Evolutionary conservation across 2,797 vertebrate species (phyloP).

Genomic region (Gadopsis marmoratus): DNA sequence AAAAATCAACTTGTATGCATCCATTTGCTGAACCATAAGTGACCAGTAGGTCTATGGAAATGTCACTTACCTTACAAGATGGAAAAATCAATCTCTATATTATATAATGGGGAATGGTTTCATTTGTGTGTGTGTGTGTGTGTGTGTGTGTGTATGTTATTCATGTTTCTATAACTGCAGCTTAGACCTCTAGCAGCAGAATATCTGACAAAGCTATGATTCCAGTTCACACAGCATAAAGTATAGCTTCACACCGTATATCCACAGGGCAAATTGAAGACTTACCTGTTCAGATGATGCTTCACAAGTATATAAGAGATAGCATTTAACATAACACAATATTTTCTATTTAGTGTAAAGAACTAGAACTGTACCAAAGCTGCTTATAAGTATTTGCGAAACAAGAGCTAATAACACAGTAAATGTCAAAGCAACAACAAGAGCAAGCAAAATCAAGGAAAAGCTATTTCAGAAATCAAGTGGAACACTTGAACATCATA

Average conservation of each 20-base stretch:
- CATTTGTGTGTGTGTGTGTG: slow-evolving; percentile 6
- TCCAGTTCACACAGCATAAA: slow-evolving; percentile 3
- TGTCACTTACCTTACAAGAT: slow-evolving; percentile 79
- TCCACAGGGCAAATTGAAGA: slow-evolving; percentile 36
- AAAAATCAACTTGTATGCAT: slow-evolving; percentile 35
- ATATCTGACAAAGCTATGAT: neutral
- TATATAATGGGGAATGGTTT: slow-evolving; percentile 11
- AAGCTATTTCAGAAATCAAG: slow-evolving; percentile 22
- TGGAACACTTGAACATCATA: slow-evolving; percentile 55
- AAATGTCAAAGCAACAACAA: slow-evolving; percentile 48
- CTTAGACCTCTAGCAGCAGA: slow-evolving; percentile 9
- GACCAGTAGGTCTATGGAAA: slow-evolving; percentile 33
- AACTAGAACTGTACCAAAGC: slow-evolving; percentile 25
- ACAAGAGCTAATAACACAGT: slow-evolving; percentile 20
- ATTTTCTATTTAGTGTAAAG: slow-evolving; percentile 17
- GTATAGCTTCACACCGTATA: neutral
- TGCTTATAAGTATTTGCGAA: neutral
- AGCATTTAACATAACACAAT: slow-evolving; percentile 54
- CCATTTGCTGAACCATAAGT: slow-evolving; percentile 25
- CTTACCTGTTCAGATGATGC: slow-evolving; percentile 76
- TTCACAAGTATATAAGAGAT: slow-evolving; percentile 65
- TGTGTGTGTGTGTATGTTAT: neutral
- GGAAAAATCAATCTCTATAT: slow-evolving; percentile 42
- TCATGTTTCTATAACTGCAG: slow-evolving; percentile 18
- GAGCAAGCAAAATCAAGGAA: slow-evolving; percentile 53